Conservation (phyloP, 2,888 invertebrate genomes). For the Tinea trinotella region DNA sequence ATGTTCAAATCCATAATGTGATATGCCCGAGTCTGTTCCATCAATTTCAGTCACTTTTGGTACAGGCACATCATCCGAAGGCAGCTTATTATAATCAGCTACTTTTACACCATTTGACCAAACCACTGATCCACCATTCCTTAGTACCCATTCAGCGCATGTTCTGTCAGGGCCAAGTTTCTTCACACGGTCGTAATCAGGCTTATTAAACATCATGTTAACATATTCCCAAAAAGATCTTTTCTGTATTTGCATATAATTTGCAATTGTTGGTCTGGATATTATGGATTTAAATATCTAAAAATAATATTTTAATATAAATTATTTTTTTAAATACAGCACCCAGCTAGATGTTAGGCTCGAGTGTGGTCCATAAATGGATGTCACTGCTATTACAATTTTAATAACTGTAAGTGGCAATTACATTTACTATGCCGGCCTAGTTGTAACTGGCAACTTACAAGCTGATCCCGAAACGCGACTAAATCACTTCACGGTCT, state of each 20-base stretch:
- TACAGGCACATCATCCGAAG: constrained; percentile 66
- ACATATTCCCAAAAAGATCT: constrained; percentile 67
- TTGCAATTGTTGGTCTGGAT: background rate
- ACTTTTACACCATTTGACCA: constrained; percentile 75
- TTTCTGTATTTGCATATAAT: too few relatives aligned
- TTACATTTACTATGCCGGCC: too few relatives aligned
- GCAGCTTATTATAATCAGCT: constrained; percentile 83
- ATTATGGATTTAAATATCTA: background rate
- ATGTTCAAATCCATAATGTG: constrained; percentile 87
- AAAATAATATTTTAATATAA: too few relatives aligned
- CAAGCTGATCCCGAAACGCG: too few relatives aligned
- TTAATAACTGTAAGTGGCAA: too few relatives aligned
- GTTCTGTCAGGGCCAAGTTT: constrained; percentile 88
- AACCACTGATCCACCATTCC: constrained; percentile 88
- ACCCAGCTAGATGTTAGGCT: too few relatives aligned
- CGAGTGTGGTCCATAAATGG: too few relatives aligned
- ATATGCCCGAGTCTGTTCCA: constrained; percentile 85
- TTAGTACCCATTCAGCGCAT: constrained; percentile 96
- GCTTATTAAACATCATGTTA: constrained; percentile 77
- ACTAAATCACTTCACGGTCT: too few relatives aligned
- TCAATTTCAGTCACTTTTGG: constrained; percentile 77
- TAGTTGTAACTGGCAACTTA: too few relatives aligned
- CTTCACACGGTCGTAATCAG: constrained; percentile 77
- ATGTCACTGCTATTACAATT: too few relatives aligned
- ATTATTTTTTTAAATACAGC: too few relatives aligned